Evolutionary conservation across 35 echinoderm and acorn worm genomes (phyloP), one percentile per base, ranked within the genome.

Genomic region (Diadema setosum): DNA sequence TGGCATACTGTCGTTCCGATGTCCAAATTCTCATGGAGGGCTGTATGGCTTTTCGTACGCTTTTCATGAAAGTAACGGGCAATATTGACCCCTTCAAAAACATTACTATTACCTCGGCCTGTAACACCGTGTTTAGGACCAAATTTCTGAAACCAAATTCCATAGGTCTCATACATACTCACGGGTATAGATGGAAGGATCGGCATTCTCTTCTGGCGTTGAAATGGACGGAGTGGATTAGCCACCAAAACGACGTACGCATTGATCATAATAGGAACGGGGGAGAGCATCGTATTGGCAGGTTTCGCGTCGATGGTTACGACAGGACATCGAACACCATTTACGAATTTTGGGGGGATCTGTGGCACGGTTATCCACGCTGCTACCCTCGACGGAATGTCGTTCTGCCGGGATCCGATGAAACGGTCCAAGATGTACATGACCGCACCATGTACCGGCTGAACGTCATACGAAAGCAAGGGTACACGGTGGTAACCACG

Each of bases 41-140:
- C 32, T 94, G 88, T 25, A 31, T 88, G 34, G n/a, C 59, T 12
- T 98, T 94, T 52, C 41, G 95, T 46, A 45, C 20, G 5, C 46
- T 93, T 4, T 90, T 97, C 24, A 82, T 83, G 48, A 21, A 80
- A 35, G 46, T 91, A 36, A 82, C 87, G 2, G 21, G n/a, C 1
- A 49, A 48, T 0, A 34, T 90, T 1, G 88, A 88, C 36, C 88
- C 88, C 1, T 98, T 98, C 41, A 12, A 91, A 17, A 81, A 48
- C 18, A 46, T 98, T 1, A 94, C 95, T 5, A 94, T 94, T 48
- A 88, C 95, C 3, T 76, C 91, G 0, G 78, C 64, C 8, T 95
- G 93, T 55, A 95, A 91, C 57, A 45, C 59, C 0, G 93, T 91
- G 0, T 86, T 89, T 65, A n/a, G 85, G 5, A 75, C 85, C 20